Conservation (phyloP, 1,140 invertebrate genomes). For the Octopus sinensis region DNA sequence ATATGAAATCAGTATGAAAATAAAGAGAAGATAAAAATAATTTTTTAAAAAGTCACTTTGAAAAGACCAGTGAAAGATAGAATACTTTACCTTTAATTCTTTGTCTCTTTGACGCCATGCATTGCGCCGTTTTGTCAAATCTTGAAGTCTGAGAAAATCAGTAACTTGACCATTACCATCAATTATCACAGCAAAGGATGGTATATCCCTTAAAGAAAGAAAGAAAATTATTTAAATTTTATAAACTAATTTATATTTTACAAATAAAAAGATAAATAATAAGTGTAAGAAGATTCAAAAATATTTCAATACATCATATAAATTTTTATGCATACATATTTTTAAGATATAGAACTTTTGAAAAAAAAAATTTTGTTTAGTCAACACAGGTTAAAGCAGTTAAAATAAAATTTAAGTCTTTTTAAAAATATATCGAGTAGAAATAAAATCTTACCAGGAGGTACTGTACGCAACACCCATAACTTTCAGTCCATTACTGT, state of each 20-base stretch:
- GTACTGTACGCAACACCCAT: constrained; percentile 85
- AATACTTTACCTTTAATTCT: constrained; percentile 63
- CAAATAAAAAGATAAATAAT: no score
- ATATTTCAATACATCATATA: no score
- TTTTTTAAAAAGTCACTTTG: not conserved
- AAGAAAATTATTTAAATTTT: not conserved
- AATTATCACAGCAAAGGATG: constrained; percentile 84
- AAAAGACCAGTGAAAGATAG: not conserved
- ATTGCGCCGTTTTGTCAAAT: constrained; percentile 79
- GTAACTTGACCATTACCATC: constrained; percentile 86
- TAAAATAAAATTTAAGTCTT: no score
- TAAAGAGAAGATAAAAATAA: not conserved
- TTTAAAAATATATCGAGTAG: no score
- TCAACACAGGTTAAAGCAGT: not conserved
- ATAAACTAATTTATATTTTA: no score
- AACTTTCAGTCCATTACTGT: constrained; percentile 78
- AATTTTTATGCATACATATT: not conserved
- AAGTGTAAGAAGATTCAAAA: no score
- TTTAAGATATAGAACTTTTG: not conserved
- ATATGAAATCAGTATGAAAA: not conserved
- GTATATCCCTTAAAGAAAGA: constrained; percentile 64
- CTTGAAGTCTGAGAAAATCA: constrained; percentile 82
- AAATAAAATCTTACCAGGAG: constrained; percentile 63
- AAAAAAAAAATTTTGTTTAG: not conserved
- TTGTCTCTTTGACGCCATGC: constrained; percentile 72